Conservation (phyloP, 2,113 vertebrate species). For the Peucedramus taeniatus region DNA sequence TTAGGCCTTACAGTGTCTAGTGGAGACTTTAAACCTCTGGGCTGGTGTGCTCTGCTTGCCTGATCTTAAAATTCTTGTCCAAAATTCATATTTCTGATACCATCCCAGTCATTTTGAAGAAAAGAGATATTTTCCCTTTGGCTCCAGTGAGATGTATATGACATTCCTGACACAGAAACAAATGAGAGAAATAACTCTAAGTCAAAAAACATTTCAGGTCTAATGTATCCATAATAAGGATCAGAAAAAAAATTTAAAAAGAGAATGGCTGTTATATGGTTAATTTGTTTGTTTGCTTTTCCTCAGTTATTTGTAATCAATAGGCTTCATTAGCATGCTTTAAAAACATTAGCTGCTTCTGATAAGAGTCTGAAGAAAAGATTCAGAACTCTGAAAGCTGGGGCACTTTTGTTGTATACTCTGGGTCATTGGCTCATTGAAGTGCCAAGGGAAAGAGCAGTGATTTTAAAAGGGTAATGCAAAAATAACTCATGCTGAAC, state of each 20-base stretch:
- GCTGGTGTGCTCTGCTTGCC: not conserved
- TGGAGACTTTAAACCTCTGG: not conserved
- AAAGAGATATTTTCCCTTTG: not conserved
- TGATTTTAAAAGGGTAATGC: not conserved
- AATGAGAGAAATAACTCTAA: not conserved
- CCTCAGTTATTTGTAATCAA: not conserved
- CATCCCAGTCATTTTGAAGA: not conserved
- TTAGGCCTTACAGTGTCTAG: not conserved
- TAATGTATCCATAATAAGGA: not conserved
- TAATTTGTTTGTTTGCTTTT: not conserved
- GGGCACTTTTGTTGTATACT: not conserved
- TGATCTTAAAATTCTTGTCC: not conserved
- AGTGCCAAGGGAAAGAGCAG: not conserved
- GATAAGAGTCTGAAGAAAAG: not conserved
- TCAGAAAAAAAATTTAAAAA: not conserved
- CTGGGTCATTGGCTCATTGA: not conserved
- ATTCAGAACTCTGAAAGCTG: not conserved
- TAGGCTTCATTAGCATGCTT: not conserved
- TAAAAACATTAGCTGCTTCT: not conserved
- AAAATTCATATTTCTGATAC: not conserved
- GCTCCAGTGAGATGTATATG: rapidly evolving
- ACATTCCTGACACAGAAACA: not conserved
- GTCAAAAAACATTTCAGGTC: not conserved
- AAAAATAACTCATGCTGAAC: not conserved
- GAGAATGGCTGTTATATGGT: not conserved